Evolutionary conservation across 2,797 vertebrate species (phyloP).

Genomic region (Pantherophis vulpinus): DNA sequence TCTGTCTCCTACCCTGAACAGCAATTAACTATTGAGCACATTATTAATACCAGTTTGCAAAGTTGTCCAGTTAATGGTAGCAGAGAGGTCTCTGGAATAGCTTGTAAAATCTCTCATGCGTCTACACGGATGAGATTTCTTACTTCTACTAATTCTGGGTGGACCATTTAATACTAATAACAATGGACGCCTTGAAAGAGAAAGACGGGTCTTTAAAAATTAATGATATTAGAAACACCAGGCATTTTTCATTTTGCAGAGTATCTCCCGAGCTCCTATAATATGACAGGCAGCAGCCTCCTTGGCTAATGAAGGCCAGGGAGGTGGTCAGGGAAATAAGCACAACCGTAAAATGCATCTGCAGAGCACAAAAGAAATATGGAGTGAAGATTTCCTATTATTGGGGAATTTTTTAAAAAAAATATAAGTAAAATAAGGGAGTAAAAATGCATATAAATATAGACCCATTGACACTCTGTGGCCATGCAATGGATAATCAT

Average conservation of each 20-base stretch:
- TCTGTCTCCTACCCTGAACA: slow-evolving; percentile 33
- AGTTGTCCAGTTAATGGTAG: slow-evolving; percentile 61
- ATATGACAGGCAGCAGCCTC: slow-evolving; percentile 34
- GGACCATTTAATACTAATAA: slow-evolving; percentile 57
- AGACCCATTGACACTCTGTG: background rate
- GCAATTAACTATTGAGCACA: slow-evolving; percentile 44
- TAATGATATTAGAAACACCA: slow-evolving; percentile 68
- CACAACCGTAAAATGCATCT: background rate
- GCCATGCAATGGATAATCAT: background rate
- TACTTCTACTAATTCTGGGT: slow-evolving; percentile 22
- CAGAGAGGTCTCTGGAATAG: slow-evolving; percentile 67
- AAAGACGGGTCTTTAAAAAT: slow-evolving; percentile 50
- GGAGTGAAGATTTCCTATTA: background rate
- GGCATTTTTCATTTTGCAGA: slow-evolving; percentile 61
- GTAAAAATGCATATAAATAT: background rate
- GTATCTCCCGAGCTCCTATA: slow-evolving; percentile 44
- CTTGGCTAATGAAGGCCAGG: background rate
- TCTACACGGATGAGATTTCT: background rate
- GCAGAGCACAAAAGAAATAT: background rate
- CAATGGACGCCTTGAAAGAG: slow-evolving; percentile 65
- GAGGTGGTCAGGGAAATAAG: background rate
- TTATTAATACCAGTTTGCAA: slow-evolving; percentile 70
- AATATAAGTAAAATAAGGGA: background rate
- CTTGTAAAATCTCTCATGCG: slow-evolving; percentile 47
- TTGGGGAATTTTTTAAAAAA: background rate